Evolutionary conservation across 2,113 vertebrate genomes (phyloP), one percentile per base, ranked within the genome.

Genomic region (Columba janthina): DNA sequence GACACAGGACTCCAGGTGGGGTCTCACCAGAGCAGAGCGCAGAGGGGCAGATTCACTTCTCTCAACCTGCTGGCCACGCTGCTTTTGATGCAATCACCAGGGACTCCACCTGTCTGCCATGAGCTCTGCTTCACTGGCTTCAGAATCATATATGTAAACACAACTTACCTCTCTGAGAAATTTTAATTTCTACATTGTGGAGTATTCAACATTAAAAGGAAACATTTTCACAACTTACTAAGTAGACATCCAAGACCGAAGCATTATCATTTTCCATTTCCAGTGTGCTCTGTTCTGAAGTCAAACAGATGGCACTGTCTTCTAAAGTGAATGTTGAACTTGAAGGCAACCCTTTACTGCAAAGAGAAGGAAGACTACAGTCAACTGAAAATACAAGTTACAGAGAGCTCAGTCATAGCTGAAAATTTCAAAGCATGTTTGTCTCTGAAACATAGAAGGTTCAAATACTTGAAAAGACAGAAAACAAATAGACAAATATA

Each of bases 241-340:
- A 98, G 93, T 99, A 99, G 88, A 99, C 98, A 24, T 99, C 99
- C 14, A 99, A 98, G 92, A 99, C 98, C 1, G 99, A 99, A 77
- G 98, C 98, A 21, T 99, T 99, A 54, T 99, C 99, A 14, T 98
- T 98, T 94, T 99, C 99, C 10, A 95, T 98, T 90, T 98, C 99
- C 98, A 99, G 67, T 54, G 99, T 98, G 92, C 98, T 99, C 91
- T 99, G 98, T 96, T 99, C 99, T 20, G 99, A 99, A 5, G 98
- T 99, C 97, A 99, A 97, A 97, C 98, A 99, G 98, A 99, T 99
- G 87, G 99, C 99, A 70, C 99, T 99, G 94, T 99, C 99, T 97
- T 99, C 99, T 97, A 99, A 95, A 66, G 99, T 99, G 79, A 99
- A 99, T 1, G 99, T 99, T 38, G 99, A 99, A 97, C 98, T 98